phyloP scores from a whole-genome alignment of 2,113 vertebrate genomes.

The Phainopepla nitens region DNA sequence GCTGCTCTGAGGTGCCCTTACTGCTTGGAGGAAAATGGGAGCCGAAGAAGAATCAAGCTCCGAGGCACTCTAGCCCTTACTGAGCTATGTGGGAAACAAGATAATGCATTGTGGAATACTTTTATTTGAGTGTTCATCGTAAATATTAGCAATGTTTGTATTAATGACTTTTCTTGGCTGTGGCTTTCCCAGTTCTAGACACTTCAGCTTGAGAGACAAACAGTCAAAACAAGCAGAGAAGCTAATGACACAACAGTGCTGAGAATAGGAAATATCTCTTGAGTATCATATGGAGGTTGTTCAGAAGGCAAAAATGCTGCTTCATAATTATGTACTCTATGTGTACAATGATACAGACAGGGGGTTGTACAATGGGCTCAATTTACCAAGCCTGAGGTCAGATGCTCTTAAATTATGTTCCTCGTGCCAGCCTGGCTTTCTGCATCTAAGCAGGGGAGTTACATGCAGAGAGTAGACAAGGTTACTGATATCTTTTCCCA shows the following conservation, averaged over 20 bases:
- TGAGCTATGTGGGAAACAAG: background rate
- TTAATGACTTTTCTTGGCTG: background rate
- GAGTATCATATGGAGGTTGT: background rate
- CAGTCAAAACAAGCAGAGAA: background rate
- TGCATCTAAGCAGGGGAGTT: background rate
- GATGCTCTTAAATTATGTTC: background rate
- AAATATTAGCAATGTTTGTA: slow-evolving; percentile 12
- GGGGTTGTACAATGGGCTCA: background rate
- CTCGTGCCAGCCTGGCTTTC: background rate
- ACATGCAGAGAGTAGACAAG: background rate
- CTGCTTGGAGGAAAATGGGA: slow-evolving; percentile 10
- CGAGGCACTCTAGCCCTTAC: background rate
- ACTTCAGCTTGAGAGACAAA: background rate
- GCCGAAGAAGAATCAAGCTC: background rate
- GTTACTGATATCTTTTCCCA: background rate
- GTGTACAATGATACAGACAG: background rate
- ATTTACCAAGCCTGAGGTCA: background rate
- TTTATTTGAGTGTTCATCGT: background rate
- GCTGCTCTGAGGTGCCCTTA: background rate
- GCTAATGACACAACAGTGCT: background rate
- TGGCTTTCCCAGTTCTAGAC: background rate
- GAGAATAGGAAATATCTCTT: slow-evolving; percentile 1
- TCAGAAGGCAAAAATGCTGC: background rate
- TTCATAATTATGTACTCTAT: background rate
- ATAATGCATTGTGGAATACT: background rate